Evolutionary conservation across 2,113 vertebrate species (phyloP).

Genomic region (Sebastes schlegelii): DNA sequence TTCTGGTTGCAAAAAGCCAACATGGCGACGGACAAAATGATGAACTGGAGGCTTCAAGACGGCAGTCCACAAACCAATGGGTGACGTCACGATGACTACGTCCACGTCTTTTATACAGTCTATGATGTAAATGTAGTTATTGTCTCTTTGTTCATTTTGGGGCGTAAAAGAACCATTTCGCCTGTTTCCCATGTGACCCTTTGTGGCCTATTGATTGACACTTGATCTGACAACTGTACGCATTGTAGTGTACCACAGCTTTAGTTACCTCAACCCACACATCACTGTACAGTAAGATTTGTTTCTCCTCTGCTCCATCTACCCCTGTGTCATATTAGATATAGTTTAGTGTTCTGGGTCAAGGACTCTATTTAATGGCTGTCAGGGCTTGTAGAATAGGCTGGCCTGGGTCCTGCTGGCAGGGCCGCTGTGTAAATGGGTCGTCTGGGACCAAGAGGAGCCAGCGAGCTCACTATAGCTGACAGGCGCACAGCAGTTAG

Average conservation of each 20-base stretch:
- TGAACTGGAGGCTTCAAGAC: too few relatives aligned
- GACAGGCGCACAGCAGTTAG: conserved; percentile 81
- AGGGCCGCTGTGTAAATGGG: conserved; percentile 80
- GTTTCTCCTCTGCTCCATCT: conserved; percentile 65
- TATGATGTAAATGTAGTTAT: too few relatives aligned
- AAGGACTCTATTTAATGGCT: conserved; percentile 85
- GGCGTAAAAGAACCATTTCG: background rate
- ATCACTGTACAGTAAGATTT: conserved; percentile 48
- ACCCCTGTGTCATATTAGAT: conserved; percentile 78
- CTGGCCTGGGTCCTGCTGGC: conserved; percentile 89
- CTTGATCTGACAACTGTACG: conserved; percentile 2
- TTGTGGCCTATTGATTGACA: background rate
- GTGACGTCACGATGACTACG: too few relatives aligned
- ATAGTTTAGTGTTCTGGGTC: conserved; percentile 85
- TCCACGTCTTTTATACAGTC: too few relatives aligned
- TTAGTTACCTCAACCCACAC: conserved; percentile 41
- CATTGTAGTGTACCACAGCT: background rate
- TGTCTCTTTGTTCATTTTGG: background rate
- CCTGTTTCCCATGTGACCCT: background rate
- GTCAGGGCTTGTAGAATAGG: conserved; percentile 84
- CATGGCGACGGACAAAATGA: too few relatives aligned
- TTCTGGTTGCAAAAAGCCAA: too few relatives aligned
- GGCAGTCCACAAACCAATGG: too few relatives aligned
- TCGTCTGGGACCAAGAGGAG: conserved; percentile 76
- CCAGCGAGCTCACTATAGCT: conserved; percentile 83